phyloP scores from a whole-genome alignment of 2,888 invertebrate genomes.

The Ptilodon capucinus region DNA sequence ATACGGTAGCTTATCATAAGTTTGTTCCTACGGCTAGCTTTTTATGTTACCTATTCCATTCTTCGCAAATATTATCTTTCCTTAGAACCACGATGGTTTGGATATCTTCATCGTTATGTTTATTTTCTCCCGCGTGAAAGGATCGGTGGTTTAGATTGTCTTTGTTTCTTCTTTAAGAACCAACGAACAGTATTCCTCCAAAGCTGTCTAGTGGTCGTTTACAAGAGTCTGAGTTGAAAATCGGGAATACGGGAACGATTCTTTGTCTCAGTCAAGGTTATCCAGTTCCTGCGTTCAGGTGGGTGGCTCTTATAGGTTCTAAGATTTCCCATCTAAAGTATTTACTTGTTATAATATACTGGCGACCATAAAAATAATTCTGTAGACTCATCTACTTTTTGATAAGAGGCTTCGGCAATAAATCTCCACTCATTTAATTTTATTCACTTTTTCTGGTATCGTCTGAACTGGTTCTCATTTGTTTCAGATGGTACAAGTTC shows the following conservation, averaged over 20 bases:
- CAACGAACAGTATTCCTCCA: conserved; percentile 86
- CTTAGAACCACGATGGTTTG: conserved; percentile 18
- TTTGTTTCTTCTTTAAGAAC: conserved; percentile 79
- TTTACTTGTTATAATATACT: not conserved
- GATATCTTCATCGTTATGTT: conserved; percentile 25
- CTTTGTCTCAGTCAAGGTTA: conserved; percentile 89
- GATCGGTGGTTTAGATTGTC: conserved; percentile 32
- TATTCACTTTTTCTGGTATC: not conserved
- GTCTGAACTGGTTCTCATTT: conserved; percentile 69
- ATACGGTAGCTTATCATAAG: conserved; percentile 43
- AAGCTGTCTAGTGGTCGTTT: conserved; percentile 83
- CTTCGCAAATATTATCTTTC: conserved; percentile 25
- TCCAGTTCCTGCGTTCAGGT: conserved; percentile 90
- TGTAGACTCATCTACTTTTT: not conserved
- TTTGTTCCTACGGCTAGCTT: conserved; percentile 36
- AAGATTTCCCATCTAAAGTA: not conserved
- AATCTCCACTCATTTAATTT: not conserved
- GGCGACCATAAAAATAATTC: too few relatives aligned
- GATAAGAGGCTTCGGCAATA: too few relatives aligned
- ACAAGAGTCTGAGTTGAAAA: conserved; percentile 70
- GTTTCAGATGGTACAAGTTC: conserved; percentile 97
- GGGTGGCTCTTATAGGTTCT: conserved; percentile 48
- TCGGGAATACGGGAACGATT: conserved; percentile 68
- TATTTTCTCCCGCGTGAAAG: conserved; percentile 24
- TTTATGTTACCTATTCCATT: conserved; percentile 28